Evolutionary conservation across 2,113 vertebrate species (phyloP), one percentile per base, ranked within the genome.

Genomic region (Podilymbus podiceps): DNA sequence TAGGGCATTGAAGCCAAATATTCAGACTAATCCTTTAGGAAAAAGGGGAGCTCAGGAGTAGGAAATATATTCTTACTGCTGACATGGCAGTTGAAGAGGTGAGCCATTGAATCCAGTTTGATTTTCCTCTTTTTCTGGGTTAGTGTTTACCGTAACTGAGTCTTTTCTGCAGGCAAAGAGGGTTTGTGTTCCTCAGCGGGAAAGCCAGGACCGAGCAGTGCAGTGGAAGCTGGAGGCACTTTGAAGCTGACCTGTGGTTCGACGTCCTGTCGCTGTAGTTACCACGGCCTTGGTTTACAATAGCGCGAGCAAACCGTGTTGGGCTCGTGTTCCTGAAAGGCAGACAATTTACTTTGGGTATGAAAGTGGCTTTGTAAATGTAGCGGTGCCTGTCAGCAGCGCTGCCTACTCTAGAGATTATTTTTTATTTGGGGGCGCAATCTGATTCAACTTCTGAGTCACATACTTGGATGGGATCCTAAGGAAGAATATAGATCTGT

Each of bases 301-400:
- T 3, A 28, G 38, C 2, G 1, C 3, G 52, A 82, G 87, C 62
- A 46, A 33, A 46, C 38, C 4, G 38, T 0, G 0, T 19, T 14
- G 62, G 18, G 31, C 35, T 31, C 6, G 0, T 28, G 47, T 71
- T 49, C 50, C 42, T n/a, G 62, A 53, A 58, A 58, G 33, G 27
- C 47, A 42, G 79, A 40, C 3, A 6, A 25, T 30, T 46, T n/a
- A 5, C 46, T 59, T 3, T 1, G 27, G 58, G 12, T 28, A 8
- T 15, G 66, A 52, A 28, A 52, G 28, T 68, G 62, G 73, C 52
- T 67, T 80, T 42, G 68, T 12, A 27, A 49, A 33, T 7, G 35
- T 3, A 59, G 49, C 64, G 7, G 44, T 24, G 50, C 35, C 35
- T 49, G n/a, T 31, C 62, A 21, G 49, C 71, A 47, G 49, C 5